A percentile compares a stretch with the other conserved stretches of the same genome.
Evolutionary conservation across 2,888 invertebrate genomes (phyloP).

Genomic region (Drosophila bunnanda): DNA sequence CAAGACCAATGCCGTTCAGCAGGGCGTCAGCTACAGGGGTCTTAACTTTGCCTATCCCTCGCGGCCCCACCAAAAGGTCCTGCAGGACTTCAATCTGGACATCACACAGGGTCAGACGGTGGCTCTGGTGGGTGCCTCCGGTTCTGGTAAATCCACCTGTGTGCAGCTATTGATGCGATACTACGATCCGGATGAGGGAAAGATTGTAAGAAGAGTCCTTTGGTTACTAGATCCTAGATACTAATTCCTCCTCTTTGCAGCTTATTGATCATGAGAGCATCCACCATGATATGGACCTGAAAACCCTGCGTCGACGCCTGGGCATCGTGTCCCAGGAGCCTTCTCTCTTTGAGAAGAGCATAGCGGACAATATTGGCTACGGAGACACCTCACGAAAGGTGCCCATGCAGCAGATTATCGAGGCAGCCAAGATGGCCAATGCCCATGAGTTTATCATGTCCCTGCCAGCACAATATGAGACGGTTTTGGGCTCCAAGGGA

Average conservation of each 20-base stretch:
- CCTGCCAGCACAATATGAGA: constrained; percentile 91
- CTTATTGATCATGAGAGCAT: constrained; percentile 86
- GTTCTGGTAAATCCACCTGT: constrained; percentile 93
- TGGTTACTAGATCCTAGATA: background rate
- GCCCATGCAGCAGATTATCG: constrained; percentile 89
- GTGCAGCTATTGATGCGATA: constrained; percentile 91
- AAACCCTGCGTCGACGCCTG: constrained; percentile 89
- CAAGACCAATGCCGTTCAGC: constrained; percentile 62
- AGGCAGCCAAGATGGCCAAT: constrained; percentile 92
- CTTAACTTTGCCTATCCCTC: constrained; percentile 93
- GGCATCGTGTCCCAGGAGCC: constrained; percentile 97
- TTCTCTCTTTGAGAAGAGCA: constrained; percentile 93
- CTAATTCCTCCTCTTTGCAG: constrained; percentile 27
- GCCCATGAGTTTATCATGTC: constrained; percentile 93
- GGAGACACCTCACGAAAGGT: constrained; percentile 90
- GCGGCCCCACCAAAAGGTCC: constrained; percentile 89
- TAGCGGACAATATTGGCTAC: constrained; percentile 95
- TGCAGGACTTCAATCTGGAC: constrained; percentile 88
- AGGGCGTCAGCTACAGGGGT: constrained; percentile 86
- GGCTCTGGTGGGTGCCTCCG: constrained; percentile 90
- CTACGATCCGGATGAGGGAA: constrained; percentile 90
- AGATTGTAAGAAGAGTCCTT: constrained; percentile 84
- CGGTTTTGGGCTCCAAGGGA: constrained; percentile 90
- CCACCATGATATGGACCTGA: constrained; percentile 85
- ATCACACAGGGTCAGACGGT: constrained; percentile 89